phyloP scores from a whole-genome alignment of 2,797 vertebrate species.

The Anguilla anguilla region DNA sequence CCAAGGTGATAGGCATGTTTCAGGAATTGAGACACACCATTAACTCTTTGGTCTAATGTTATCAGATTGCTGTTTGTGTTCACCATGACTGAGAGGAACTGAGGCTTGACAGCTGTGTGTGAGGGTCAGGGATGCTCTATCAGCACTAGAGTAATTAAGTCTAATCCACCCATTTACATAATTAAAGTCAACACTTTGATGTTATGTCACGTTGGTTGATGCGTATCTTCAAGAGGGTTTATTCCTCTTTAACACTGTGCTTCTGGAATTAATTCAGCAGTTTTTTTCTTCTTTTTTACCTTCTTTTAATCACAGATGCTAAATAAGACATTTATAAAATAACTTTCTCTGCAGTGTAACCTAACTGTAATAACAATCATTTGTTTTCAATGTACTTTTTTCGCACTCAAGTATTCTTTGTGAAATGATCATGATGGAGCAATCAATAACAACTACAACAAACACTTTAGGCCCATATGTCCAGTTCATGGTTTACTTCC shows the following conservation, averaged over 20 bases:
- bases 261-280: conserved; percentile 19
- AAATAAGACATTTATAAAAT: background rate
- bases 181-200: conserved; percentile 41
- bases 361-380: background rate
- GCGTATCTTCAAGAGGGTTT: conserved; percentile 17
- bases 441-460: too few relatives aligned
- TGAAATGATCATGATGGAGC: background rate
- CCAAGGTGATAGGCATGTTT: background rate
- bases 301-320: background rate
- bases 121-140: conserved; percentile 8
- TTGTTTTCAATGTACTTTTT: too few relatives aligned
- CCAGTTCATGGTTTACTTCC: background rate
- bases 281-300: background rate
- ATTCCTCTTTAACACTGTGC: background rate
- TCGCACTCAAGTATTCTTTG: too few relatives aligned
- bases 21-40: background rate
- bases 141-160: conserved; percentile 32
- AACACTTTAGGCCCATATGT: background rate
- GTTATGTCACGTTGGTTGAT: conserved; percentile 26
- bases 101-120: conserved; percentile 20
- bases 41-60: background rate
- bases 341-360: background rate
- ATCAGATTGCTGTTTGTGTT: conserved; percentile 5
- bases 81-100: conserved; percentile 31
- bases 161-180: conserved; percentile 38